Percentiles rank a stretch among this genome's conserved stretches.
Evolutionary conservation across 1,140 invertebrate species (phyloP).

Genomic region (Dinoponera quadriceps): DNA sequence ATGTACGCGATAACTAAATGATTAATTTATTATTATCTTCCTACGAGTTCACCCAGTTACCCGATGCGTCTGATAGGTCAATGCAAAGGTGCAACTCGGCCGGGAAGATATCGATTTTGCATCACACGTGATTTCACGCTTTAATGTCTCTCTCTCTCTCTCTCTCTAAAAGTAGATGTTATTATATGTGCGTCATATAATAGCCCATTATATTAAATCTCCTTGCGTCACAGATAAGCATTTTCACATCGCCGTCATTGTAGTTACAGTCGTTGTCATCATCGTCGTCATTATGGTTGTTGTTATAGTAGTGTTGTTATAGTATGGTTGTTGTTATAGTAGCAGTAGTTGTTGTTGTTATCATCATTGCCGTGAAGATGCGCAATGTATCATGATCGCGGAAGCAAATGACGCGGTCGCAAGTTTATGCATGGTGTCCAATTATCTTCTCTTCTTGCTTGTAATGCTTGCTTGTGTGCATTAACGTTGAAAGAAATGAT

Average conservation of each 20-base stretch:
- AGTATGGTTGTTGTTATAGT: no score
- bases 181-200: slow-evolving; percentile 55
- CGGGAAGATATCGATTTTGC: slow-evolving; percentile 48
- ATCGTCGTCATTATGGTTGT: neutral
- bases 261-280: neutral
- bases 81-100: slow-evolving; percentile 33
- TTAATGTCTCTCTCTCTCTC: slow-evolving; percentile 25
- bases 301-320: no score
- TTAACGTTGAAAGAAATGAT: slow-evolving; percentile 18
- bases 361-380: neutral
- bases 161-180: neutral
- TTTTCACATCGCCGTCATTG: slow-evolving; percentile 47
- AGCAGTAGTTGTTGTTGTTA: no score
- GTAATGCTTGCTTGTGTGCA: neutral
- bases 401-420: slow-evolving; percentile 21
- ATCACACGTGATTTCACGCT: slow-evolving; percentile 43
- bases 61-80: slow-evolving; percentile 53
- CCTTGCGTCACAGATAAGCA: slow-evolving; percentile 40
- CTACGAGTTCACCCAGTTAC: slow-evolving; percentile 53
- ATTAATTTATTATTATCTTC: slow-evolving; percentile 57
- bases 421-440: neutral
- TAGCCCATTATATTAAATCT: slow-evolving; percentile 52
- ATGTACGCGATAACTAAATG: slow-evolving; percentile 52
- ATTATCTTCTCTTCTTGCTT: slow-evolving; percentile 5
- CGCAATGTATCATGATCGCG: slow-evolving; percentile 33